Conservation (phyloP, 1,140 invertebrate genomes). For the Papilio helenus region DNA sequence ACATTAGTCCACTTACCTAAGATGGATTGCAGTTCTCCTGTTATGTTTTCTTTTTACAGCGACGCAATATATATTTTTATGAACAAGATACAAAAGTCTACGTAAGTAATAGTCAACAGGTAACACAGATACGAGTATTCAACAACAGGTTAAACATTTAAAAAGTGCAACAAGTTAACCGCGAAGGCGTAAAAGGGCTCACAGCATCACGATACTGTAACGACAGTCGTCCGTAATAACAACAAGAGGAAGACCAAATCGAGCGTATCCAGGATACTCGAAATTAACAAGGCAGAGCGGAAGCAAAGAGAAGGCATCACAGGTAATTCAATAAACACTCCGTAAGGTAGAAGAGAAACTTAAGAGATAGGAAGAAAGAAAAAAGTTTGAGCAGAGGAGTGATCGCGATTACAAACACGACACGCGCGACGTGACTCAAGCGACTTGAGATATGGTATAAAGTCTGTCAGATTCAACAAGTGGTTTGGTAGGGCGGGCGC, state of each 20-base stretch:
- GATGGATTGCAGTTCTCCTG: constrained; percentile 46
- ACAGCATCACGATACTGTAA: constrained; percentile 58
- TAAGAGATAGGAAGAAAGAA: constrained; percentile 43
- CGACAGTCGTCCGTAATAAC: constrained; percentile 68
- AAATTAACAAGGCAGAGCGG: constrained; percentile 57
- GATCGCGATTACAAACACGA: constrained; percentile 42
- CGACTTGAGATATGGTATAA: constrained; percentile 59
- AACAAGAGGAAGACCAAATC: constrained; percentile 72
- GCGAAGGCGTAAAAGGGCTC: constrained; percentile 49
- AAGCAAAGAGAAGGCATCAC: constrained; percentile 75
- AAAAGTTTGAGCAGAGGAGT: constrained; percentile 45
- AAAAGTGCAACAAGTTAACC: constrained; percentile 74
- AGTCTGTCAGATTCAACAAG: constrained; percentile 78
- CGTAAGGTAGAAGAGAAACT: constrained; percentile 5
- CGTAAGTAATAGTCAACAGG: constrained; percentile 79
- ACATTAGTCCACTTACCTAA: constrained; percentile 58
- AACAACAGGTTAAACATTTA: constrained; percentile 78
- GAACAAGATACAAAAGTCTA: constrained; percentile 63
- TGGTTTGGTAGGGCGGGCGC: constrained; percentile 70
- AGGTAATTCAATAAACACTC: constrained; percentile 49
- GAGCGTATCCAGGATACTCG: constrained; percentile 60
- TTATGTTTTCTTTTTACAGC: constrained; percentile 63
- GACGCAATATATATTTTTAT: constrained; percentile 61
- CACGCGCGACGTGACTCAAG: constrained; percentile 61
- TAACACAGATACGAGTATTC: constrained; percentile 79